These are phyloP conservation scores for Kobus ellipsiprymnus DNA, from an alignment of 2,113 vertebrate genomes.

Conservation along the genomic window DNA sequence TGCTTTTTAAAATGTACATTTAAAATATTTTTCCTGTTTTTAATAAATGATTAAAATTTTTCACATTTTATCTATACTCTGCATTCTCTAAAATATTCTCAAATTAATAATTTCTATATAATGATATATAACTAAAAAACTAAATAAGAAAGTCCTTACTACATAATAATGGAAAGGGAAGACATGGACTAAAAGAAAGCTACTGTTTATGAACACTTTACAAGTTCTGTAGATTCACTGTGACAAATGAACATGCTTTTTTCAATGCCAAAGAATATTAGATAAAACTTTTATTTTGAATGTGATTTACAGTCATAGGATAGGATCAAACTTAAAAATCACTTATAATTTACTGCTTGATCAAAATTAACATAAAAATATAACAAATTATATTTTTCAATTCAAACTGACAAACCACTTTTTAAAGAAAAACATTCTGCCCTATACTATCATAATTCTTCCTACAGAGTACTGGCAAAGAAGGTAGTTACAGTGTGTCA, in stretches of 20 bases:
- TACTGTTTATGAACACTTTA: neutral
- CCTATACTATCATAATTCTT: conserved; percentile 48
- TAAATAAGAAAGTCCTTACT: conserved; percentile 5
- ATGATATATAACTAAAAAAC: neutral
- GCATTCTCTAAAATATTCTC: neutral
- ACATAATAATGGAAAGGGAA: neutral
- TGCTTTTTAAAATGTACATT: conserved; percentile 23
- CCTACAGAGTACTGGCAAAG: conserved; percentile 27
- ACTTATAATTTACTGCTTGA: conserved; percentile 56
- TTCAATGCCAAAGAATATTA: conserved; percentile 41
- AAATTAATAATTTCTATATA: conserved; percentile 32
- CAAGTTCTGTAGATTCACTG: neutral
- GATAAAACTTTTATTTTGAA: conserved; percentile 64
- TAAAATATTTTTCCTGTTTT: conserved; percentile 1
- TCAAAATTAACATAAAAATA: conserved; percentile 53
- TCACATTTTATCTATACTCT: conserved; percentile 8
- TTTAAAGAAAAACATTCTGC: conserved; percentile 49
- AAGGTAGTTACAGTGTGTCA: conserved; percentile 25
- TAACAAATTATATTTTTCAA: conserved; percentile 41
- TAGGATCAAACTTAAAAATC: conserved; percentile 42
- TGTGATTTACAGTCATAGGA: conserved; percentile 35
- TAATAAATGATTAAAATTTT: neutral
- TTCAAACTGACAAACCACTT: conserved; percentile 44
- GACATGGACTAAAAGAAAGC: neutral
- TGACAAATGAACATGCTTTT: conserved; percentile 33